Base-by-base conservation (phyloP, 2,888 invertebrate genomes). In the Lysandra bellargus region DNA sequence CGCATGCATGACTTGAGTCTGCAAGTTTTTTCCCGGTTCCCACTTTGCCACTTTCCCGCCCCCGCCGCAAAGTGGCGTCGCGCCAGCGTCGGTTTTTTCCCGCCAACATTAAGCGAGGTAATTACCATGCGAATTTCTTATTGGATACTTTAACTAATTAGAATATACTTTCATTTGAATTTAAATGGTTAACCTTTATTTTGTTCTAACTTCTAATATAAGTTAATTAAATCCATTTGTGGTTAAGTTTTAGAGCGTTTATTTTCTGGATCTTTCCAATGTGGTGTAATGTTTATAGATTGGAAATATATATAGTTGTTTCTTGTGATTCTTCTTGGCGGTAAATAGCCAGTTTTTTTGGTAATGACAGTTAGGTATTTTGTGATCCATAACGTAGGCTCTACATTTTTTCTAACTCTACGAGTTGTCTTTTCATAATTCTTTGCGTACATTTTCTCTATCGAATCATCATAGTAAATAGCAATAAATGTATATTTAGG, bases 11-110 rank as follows among this genome's bases (percentile, higher is more conserved):
- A 76, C 76, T 76, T 76, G 76, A 76, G 76, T 76, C 75, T 44
- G 74, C 49, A 53, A 83, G 83, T 85, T 86, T 85, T 83, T 84
- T 85, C 85, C 85, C 86, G 85, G 85, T 88, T 87, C 86, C 85
- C 83, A 84, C 69, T 69, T 33, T 69, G 69, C 69, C 69, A 69
- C 69, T 86, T 89, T 87, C 86, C 85, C 83, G 84, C 82, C 80
- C 79, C 80, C 80, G 80, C 85, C 87, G 84, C 87, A 86, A 85
- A 86, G 85, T 86, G 86, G 85, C 84, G 84, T 83, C 83, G 83
- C 83, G 85, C 81, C 82, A 85, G 86, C 86, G 87, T 87, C 83
- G 84, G 81, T 81, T 83, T 83, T 83, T 84, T 84, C 85, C 86
- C 85, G 82, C 86, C 84, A 81, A 84, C 86, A 86, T 88, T 87